A percentile compares a stretch with the other conserved stretches of the same genome.
Evolutionary conservation across 23 tunicate species (phyloP).

Genomic region (Diplosoma virens): DNA sequence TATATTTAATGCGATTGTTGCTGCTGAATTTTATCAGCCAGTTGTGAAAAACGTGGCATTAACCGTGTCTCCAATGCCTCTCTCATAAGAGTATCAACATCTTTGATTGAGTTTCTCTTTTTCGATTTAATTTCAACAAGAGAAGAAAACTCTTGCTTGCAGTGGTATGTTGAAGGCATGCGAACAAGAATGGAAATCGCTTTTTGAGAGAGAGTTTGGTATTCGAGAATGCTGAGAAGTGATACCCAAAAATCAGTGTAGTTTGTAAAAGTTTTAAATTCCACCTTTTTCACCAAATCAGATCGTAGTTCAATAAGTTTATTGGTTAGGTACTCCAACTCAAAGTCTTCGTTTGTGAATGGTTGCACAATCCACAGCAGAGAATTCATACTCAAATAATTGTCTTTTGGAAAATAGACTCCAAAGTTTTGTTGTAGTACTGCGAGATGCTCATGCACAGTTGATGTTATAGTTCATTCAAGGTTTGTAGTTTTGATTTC

Average conservation of each 20-base stretch:
- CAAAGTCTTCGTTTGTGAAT: constrained; percentile 23
- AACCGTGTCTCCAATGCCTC: constrained; percentile 16
- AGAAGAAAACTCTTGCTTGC: constrained; percentile 26
- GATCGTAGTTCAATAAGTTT: constrained; percentile 32
- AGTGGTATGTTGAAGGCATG: constrained; percentile 22
- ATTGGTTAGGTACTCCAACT: constrained; percentile 10
- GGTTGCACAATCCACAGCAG: constrained; percentile 26
- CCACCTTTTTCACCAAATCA: constrained; percentile 7
- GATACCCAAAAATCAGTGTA: constrained; percentile 35
- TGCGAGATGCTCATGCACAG: constrained; percentile 10
- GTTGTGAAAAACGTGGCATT: constrained; percentile 22
- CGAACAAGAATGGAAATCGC: constrained; percentile 30
- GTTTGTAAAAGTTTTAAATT: constrained; percentile 16
- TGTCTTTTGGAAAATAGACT: constrained; percentile 8
- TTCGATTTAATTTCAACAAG: constrained; percentile 34
- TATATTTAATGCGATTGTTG: constrained; percentile 22
- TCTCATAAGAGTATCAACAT: constrained; percentile 22
- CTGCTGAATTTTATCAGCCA: constrained; percentile 28
- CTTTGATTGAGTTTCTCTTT: constrained; percentile 11
- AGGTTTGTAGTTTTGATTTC: constrained; percentile 13
- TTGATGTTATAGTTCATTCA: background rate
- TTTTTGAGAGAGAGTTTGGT: constrained; percentile 23
- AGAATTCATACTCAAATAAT: constrained; percentile 21
- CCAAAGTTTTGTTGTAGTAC: constrained; percentile 6
- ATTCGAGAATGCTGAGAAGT: constrained; percentile 10